phyloP scores from a whole-genome alignment of 2,797 vertebrate species.

The Forpus xanthops region DNA sequence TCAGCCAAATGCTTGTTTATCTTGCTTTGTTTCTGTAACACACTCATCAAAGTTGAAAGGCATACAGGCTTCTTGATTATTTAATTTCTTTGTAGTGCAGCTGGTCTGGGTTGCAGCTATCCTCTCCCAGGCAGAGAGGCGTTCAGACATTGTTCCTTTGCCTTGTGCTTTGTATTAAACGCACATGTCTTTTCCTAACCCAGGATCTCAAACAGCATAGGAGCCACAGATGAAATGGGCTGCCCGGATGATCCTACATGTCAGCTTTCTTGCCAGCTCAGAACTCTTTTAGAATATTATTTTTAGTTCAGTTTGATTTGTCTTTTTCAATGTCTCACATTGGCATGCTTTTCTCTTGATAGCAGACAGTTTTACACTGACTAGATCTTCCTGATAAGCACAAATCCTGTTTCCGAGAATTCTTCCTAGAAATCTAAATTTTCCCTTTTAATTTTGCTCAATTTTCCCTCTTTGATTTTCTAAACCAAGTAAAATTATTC shows the following conservation, averaged over 20 bases:
- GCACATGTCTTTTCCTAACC: background rate
- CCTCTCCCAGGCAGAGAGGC: background rate
- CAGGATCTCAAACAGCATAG: rapidly evolving
- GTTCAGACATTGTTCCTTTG: background rate
- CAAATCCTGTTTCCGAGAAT: background rate
- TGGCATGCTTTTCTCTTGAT: background rate
- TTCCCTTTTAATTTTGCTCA: background rate
- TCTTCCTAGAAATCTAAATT: background rate
- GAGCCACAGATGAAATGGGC: background rate
- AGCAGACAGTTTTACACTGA: background rate
- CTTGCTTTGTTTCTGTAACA: background rate
- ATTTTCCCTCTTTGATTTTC: background rate
- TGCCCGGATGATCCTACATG: background rate
- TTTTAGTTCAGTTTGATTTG: background rate
- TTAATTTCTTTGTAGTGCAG: background rate
- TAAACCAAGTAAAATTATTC: background rate
- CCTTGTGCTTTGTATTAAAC: background rate
- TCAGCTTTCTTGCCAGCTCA: background rate
- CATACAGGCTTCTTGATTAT: background rate
- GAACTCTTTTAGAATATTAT: background rate
- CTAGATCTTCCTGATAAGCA: background rate
- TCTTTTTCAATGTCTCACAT: background rate
- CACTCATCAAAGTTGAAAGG: background rate
- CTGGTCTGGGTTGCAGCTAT: background rate
- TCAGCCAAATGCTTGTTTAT: conserved; percentile 4